Percentiles rank a stretch among this genome's conserved stretches.
Evolutionary conservation across 2,113 vertebrate genomes (phyloP).

Genomic region (Ornithorhynchus anatinus): DNA sequence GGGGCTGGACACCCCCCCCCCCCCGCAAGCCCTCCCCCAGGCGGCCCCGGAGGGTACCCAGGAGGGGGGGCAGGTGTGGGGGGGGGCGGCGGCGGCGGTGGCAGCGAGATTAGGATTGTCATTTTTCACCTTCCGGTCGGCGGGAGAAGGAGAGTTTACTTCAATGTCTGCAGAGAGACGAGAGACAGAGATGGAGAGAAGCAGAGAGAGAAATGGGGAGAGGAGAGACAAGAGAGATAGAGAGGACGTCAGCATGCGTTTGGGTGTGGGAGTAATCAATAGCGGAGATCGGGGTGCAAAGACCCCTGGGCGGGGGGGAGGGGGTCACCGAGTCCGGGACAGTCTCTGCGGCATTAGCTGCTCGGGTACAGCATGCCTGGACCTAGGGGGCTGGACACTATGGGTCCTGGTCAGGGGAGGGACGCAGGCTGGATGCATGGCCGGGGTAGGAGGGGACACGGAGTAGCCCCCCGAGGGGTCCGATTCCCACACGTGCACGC

Average conservation of each 20-base stretch:
- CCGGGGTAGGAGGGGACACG: background rate
- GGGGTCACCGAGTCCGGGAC: background rate
- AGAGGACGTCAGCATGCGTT: background rate
- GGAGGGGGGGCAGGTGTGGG: conserved; percentile 3
- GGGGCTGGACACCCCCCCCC: no score
- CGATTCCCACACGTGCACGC: no score
- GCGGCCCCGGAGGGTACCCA: background rate
- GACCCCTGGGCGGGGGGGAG: background rate
- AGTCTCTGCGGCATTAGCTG: no score
- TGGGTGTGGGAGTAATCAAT: background rate
- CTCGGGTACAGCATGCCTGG: no score
- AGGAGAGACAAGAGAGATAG: background rate
- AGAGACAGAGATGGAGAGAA: conserved; percentile 34
- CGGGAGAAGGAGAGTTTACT: conserved; percentile 55
- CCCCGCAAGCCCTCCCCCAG: background rate
- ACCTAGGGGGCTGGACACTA: no score
- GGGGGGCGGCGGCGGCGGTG: conserved; percentile 39
- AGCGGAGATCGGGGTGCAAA: no score
- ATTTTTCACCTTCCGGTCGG: conserved; percentile 50
- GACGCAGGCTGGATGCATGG: background rate
- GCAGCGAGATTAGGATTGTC: conserved; percentile 54
- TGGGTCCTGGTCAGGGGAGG: no score
- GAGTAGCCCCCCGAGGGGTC: conserved; percentile 33
- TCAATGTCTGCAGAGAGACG: conserved; percentile 65
- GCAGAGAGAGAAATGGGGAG: background rate